These are phyloP conservation scores for Parazoanthus darwini DNA, from an alignment of 92 coral and sea anemone genomes.

Conservation along the genomic window DNA sequence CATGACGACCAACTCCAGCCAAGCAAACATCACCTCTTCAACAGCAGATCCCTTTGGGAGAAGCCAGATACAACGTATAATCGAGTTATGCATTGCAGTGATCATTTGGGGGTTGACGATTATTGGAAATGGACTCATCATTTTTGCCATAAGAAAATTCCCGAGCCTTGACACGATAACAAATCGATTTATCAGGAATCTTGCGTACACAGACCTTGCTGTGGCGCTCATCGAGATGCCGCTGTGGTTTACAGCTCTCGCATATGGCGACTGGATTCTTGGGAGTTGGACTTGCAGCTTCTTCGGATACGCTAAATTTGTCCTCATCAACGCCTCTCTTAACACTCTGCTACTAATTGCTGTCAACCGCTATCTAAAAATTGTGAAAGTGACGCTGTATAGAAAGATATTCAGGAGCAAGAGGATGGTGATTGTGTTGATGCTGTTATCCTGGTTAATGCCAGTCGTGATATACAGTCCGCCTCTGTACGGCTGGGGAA, in stretches of 20 bases:
- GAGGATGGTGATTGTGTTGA: slow-evolving; percentile 24
- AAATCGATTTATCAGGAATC: slow-evolving; percentile 48
- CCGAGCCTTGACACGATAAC: slow-evolving; percentile 46
- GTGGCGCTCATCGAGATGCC: slow-evolving; percentile 57
- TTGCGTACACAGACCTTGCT: slow-evolving; percentile 48
- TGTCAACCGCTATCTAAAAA: slow-evolving; percentile 54
- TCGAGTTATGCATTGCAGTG: slow-evolving; percentile 38
- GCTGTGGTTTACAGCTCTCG: slow-evolving; percentile 51
- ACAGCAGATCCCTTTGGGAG: slow-evolving; percentile 45
- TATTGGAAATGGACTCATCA: slow-evolving; percentile 49
- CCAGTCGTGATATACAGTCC: slow-evolving; percentile 51
- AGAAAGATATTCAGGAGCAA: slow-evolving; percentile 36
- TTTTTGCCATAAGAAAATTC: slow-evolving; percentile 47
- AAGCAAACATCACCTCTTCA: not conserved
- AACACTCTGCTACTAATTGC: slow-evolving; percentile 58
- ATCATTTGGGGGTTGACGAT: slow-evolving; percentile 27
- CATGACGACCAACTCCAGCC: not conserved
- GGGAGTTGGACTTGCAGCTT: slow-evolving; percentile 41
- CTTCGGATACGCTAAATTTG: slow-evolving; percentile 49
- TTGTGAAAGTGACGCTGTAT: slow-evolving; percentile 56
- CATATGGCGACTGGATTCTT: slow-evolving; percentile 57
- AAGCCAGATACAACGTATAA: slow-evolving; percentile 25
- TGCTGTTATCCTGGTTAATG: slow-evolving; percentile 47
- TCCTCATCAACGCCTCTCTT: slow-evolving; percentile 52
- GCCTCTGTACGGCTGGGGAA: slow-evolving; percentile 62